A percentile compares a stretch with the other conserved stretches of the same genome.
These are phyloP conservation scores for Petrosia ficiformis DNA, from an alignment of 37 sponge, comb jelly and placozoan genomes.

Conservation along the genomic window DNA sequence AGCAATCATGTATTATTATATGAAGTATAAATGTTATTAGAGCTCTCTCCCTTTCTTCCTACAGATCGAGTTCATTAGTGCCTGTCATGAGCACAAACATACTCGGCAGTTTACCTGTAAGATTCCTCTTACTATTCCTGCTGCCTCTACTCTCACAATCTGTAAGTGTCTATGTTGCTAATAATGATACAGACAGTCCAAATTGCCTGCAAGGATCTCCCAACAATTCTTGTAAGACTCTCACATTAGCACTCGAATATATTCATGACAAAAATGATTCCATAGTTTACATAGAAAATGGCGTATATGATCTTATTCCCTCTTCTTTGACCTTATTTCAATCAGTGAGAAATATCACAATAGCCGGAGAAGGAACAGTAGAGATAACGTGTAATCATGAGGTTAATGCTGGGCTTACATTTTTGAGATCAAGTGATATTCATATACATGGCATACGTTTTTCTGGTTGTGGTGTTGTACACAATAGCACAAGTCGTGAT, in stretches of 20 bases:
- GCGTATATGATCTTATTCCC: neutral
- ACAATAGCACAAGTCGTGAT: neutral
- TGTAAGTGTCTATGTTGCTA: no score
- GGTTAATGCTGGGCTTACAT: neutral
- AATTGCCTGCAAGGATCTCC: neutral
- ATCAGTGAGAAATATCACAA: neutral
- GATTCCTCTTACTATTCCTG: no score
- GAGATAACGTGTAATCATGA: neutral
- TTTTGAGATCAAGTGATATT: neutral
- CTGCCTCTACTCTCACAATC: no score
- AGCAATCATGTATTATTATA: no score
- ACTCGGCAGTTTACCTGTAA: no score
- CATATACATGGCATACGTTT: neutral
- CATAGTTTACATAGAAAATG: neutral
- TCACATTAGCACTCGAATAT: neutral
- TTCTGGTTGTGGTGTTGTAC: neutral
- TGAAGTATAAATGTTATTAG: no score
- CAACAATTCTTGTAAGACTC: neutral
- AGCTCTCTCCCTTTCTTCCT: no score
- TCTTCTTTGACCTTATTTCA: neutral
- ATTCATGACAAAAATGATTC: neutral
- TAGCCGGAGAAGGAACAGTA: neutral
- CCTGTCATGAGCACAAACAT: no score
- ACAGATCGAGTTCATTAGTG: no score
- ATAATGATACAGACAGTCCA: no score